phyloP scores from a whole-genome alignment of 2,888 invertebrate genomes.

The Argyresthia albistria region DNA sequence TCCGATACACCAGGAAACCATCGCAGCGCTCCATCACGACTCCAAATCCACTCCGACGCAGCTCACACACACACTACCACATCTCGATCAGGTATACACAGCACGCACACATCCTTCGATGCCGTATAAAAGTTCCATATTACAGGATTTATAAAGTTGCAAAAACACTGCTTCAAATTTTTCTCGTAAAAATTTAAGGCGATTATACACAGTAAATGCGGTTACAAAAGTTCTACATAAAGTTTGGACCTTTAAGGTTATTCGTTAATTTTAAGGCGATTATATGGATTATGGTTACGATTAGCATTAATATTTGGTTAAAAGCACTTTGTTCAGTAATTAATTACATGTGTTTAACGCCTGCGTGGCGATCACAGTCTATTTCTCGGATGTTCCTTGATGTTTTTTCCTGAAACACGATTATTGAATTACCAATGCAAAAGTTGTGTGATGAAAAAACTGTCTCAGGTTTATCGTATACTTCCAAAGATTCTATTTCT shows the following conservation, averaged over 20 bases:
- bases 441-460: too few relatives aligned
- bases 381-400: neutral
- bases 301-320: slow-evolving; percentile 37
- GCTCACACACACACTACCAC: too few relatives aligned
- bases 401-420: neutral
- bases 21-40: slow-evolving; percentile 79
- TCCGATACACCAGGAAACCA: slow-evolving; percentile 84
- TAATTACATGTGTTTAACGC: slow-evolving; percentile 49
- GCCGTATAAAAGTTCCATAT: slow-evolving; percentile 20
- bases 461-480: too few relatives aligned
- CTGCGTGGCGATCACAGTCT: slow-evolving; percentile 56
- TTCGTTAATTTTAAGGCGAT: slow-evolving; percentile 46
- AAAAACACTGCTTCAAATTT: slow-evolving; percentile 21
- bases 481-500: too few relatives aligned
- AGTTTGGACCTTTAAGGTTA: slow-evolving; percentile 59
- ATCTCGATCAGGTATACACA: too few relatives aligned
- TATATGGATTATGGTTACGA: slow-evolving; percentile 25
- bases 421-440: neutral
- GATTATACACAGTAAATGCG: slow-evolving; percentile 28
- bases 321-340: slow-evolving; percentile 44
- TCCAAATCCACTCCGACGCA: too few relatives aligned
- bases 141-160: slow-evolving; percentile 18
- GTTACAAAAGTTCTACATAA: slow-evolving; percentile 39
- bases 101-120: too few relatives aligned
- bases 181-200: slow-evolving; percentile 51